phyloP scores from a whole-genome alignment of 2,797 vertebrate species.

The Sciurus vulgaris region DNA sequence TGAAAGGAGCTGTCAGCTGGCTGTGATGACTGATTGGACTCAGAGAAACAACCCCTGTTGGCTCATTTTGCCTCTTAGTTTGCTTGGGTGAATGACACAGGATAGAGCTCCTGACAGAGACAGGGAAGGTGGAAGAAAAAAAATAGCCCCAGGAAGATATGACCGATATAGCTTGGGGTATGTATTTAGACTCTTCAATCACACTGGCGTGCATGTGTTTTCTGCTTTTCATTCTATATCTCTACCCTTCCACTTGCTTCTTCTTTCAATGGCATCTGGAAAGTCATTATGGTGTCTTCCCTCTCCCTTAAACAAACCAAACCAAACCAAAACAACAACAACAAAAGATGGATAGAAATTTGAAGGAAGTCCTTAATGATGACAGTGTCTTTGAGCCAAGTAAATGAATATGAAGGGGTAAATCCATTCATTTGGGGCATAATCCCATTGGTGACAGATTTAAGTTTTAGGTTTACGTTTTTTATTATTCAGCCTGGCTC shows the following conservation, averaged over 20 bases:
- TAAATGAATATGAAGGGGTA: not conserved
- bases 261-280: not conserved
- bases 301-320: not conserved
- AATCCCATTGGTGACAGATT: slow-evolving; percentile 42
- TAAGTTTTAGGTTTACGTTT: not conserved
- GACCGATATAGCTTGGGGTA: not conserved
- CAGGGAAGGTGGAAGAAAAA: not conserved
- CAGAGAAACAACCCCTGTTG: not conserved
- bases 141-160: not conserved
- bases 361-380: not conserved
- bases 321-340: not conserved
- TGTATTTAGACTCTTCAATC: not conserved
- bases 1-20: not conserved
- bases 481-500: not conserved
- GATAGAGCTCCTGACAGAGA: not conserved
- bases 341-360: not conserved
- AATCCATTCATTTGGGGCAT: not conserved
- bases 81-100: not conserved
- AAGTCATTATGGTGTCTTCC: not conserved
- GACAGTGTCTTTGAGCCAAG: slow-evolving; percentile 10
- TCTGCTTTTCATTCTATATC: not conserved
- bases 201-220: not conserved
- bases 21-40: not conserved
- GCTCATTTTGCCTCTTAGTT: not conserved
- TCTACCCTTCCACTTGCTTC: not conserved